These are phyloP conservation scores for Sialia sialis DNA, from an alignment of 2,113 vertebrate genomes.

Conservation along the genomic window DNA sequence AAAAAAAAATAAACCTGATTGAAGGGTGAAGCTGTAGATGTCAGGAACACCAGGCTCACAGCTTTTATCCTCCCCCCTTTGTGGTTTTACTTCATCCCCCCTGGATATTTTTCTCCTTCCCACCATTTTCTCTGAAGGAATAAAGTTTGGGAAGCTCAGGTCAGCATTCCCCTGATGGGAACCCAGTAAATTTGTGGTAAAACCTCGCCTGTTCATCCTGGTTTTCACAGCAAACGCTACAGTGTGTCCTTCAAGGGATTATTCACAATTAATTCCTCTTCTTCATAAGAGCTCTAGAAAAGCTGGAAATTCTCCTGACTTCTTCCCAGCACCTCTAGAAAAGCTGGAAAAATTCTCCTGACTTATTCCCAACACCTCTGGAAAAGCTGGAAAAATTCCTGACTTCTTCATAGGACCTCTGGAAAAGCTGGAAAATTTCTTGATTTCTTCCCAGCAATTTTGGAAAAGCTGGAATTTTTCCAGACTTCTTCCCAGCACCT, in stretches of 20 bases:
- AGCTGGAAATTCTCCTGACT: too few species aligned
- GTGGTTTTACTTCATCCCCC: not conserved
- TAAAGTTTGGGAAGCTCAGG: not conserved
- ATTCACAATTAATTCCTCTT: not conserved
- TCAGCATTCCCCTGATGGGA: not conserved
- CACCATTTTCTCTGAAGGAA: not conserved
- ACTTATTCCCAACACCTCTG: too few species aligned
- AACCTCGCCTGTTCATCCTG: not conserved
- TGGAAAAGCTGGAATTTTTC: too few species aligned
- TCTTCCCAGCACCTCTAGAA: too few species aligned
- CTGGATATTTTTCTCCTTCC: not conserved
- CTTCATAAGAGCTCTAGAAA: too few species aligned
- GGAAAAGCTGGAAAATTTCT: too few species aligned
- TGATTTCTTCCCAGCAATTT: too few species aligned
- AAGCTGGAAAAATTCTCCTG: too few species aligned
- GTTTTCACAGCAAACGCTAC: not conserved
- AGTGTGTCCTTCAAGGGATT: not conserved
- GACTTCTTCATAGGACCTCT: too few species aligned
- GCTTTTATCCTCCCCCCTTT: rapidly evolving
- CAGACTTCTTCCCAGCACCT: too few species aligned
- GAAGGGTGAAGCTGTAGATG: not conserved
- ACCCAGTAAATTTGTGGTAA: not conserved
- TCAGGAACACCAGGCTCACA: not conserved
- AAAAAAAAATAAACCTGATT: not conserved
- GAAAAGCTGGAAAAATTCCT: too few species aligned